Base-by-base conservation (phyloP, 2,888 invertebrate genomes). In the Ectemnius lituratus region DNA sequence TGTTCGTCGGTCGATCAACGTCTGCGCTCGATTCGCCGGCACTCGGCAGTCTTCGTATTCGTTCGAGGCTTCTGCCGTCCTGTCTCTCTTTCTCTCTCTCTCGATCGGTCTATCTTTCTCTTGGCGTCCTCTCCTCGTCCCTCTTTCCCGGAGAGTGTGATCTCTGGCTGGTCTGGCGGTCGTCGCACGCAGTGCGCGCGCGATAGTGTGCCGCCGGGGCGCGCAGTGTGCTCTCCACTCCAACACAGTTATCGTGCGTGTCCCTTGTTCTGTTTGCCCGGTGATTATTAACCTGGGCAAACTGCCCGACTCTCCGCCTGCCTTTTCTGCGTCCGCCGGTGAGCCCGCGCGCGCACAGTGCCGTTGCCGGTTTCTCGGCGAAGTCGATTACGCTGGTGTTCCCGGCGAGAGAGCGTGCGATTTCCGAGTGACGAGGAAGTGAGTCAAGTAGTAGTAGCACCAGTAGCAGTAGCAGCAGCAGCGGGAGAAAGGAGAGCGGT, bases 1-100 rank as follows among this genome's bases (percentile, higher is more conserved):
- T 84, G 84, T 83, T 78, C 81, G 73, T 80, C 76, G 84, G 82
- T 83, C 83, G 83, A 83, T 83, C 79, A 79, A 81, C 80, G 83
- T 80, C 79, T 72, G 65, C 59, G 60, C 65, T 28, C 70, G 74
- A 73, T 81, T 81, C 82, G 82, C 70, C 52, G n/a, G 37, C n/a
- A 73, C 62, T 83, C 83, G 83, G 83, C 83, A 78, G 81, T 73
- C 78, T 83, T 75, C 83, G 83, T 76, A 70, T 57, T 64, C 77
- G 73, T 70, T 83, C 83, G 81, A 61, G 61, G 66, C 78, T 74
- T 67, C 62, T 73, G 49, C 66, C 70, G 52, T 16, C 73, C 59
- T 69, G 52, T 37, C 37, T 37, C 37, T 37, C 37, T 37, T 8
- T 37, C 2, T 37, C 8, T 37, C 11, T 37, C 23, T 3, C 23